These are phyloP conservation scores for Coenobita brevimanus DNA, from an alignment of 1,140 invertebrate genomes.

Conservation along the genomic window DNA sequence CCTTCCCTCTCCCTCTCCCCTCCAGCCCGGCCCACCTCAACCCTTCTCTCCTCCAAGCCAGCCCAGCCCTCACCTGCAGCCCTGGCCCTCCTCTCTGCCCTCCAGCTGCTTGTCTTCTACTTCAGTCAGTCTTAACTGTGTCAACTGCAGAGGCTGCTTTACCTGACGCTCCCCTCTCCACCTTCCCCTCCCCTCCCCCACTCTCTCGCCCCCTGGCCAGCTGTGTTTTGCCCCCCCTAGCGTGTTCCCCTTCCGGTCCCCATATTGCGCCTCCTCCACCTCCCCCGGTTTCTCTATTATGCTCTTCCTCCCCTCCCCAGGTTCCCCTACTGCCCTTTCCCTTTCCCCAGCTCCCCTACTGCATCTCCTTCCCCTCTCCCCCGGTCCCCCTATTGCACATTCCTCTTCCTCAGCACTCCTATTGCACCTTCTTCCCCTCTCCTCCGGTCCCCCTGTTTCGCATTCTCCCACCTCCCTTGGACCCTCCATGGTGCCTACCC, in stretches of 20 bases:
- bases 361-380: neutral
- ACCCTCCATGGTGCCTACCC: neutral
- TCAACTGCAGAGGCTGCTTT: neutral
- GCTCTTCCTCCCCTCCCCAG: neutral
- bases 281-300: neutral
- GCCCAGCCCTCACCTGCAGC: neutral
- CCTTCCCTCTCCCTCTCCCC: neutral
- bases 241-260: neutral
- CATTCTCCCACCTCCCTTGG: neutral
- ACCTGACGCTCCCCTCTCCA: neutral
- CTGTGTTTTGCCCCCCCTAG: neutral
- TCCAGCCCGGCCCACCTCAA: too few relatives aligned
- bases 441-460: neutral
- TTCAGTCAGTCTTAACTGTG: neutral
- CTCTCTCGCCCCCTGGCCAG: neutral
- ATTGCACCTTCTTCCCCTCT: neutral
- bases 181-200: neutral
- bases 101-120: neutral
- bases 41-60: neutral
- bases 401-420: neutral
- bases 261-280: neutral
- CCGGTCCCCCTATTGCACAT: neutral
- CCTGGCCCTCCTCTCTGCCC: neutral
- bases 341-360: neutral
- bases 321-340: neutral